Conservation (phyloP, 2,113 vertebrate genomes). For the Jacana jacana region DNA sequence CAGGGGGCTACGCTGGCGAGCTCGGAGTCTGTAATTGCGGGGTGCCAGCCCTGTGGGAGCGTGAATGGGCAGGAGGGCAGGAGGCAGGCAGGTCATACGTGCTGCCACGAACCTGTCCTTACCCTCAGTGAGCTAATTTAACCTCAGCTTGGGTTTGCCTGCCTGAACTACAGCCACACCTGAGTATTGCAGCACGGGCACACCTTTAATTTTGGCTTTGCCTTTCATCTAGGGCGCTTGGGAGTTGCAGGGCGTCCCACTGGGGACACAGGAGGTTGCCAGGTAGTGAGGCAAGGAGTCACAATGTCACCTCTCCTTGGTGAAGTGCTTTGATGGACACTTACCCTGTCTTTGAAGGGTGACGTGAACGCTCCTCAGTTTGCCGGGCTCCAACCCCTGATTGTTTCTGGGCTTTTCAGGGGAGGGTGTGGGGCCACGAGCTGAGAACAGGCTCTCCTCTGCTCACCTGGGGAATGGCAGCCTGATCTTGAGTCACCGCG, state of each 20-base stretch:
- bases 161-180: neutral
- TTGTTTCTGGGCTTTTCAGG: neutral
- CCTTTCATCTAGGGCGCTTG: neutral
- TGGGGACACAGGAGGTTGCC: neutral
- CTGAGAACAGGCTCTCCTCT: neutral
- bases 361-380: neutral
- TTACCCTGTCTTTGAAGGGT: neutral
- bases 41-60: neutral
- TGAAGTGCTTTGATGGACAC: neutral
- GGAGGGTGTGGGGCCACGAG: neutral
- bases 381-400: neutral
- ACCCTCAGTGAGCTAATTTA: neutral
- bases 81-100: neutral
- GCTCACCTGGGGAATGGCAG: neutral
- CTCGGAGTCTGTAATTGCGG: neutral
- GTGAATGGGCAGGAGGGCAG: neutral
- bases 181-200: neutral
- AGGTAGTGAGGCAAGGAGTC: neutral
- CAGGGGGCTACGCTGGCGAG: neutral
- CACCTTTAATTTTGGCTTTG: neutral
- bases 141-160: neutral
- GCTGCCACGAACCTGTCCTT: neutral
- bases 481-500: neutral
- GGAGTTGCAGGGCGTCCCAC: neutral
- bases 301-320: neutral